Conservation (phyloP, 2,888 invertebrate genomes). For the Agrochola circellaris region DNA sequence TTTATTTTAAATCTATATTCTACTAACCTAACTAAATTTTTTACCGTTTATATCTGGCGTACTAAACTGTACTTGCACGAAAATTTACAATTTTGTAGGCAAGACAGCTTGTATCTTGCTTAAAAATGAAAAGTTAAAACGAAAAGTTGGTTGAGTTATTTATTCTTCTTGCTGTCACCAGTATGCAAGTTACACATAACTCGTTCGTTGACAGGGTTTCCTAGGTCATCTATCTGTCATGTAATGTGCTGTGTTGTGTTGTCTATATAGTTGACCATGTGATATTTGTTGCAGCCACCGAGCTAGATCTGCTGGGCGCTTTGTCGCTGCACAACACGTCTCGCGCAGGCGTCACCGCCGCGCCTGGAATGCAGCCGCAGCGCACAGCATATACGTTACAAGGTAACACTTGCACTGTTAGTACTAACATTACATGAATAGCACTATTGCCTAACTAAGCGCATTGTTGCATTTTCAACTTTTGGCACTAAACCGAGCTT, state of each 20-base stretch:
- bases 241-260: background rate
- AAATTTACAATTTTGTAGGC: background rate
- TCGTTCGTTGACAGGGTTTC: background rate
- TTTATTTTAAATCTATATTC: background rate
- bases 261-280: background rate
- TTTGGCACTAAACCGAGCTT: background rate
- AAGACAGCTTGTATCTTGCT: no score
- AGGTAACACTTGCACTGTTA: conserved; percentile 85
- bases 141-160: background rate
- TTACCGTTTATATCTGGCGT: background rate
- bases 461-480: background rate
- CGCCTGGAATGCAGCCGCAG: conserved; percentile 93
- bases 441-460: background rate
- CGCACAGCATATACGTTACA: conserved; percentile 94
- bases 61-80: no score
- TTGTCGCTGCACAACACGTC: conserved; percentile 95
- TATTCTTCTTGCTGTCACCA: background rate
- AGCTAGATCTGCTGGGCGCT: conserved; percentile 95
- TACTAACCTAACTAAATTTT: background rate
- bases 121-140: background rate
- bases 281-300: conserved; percentile 91
- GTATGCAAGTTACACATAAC: background rate
- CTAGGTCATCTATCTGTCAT: background rate
- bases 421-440: background rate
- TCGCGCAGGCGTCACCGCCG: conserved; percentile 92